phyloP scores from a whole-genome alignment of 1,140 invertebrate genomes.

The Metaphire vulgaris region DNA sequence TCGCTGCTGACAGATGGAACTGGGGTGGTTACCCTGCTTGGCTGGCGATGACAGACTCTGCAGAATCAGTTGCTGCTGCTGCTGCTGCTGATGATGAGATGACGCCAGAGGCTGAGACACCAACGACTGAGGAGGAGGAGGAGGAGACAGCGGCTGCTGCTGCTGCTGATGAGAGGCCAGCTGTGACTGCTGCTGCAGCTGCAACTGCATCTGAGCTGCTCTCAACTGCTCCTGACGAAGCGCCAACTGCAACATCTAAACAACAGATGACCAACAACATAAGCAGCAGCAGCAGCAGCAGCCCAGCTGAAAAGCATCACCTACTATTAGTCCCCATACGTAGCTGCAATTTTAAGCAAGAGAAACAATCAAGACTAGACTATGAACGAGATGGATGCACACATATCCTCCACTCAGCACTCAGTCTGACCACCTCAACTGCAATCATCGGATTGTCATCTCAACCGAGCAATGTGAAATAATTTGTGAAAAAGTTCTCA shows the following conservation, averaged over 20 bases:
- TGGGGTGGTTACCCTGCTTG: too few species aligned
- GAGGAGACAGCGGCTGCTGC: not conserved
- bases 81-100: not conserved
- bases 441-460: not conserved
- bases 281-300: not conserved
- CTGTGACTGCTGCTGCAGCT: not conserved
- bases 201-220: not conserved
- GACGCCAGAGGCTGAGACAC: not conserved
- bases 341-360: too few species aligned
- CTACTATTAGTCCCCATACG: not conserved
- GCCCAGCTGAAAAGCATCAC: not conserved
- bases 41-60: too few species aligned
- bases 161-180: not conserved
- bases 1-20: too few species aligned
- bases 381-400: too few species aligned
- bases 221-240: conserved; percentile 1
- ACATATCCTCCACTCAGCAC: too few species aligned
- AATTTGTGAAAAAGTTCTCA: not conserved
- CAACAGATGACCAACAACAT: too few species aligned
- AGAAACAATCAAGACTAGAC: too few species aligned
- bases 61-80: too few species aligned
- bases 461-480: not conserved
- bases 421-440: too few species aligned
- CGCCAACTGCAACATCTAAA: not conserved
- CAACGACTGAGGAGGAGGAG: not conserved